Evolutionary conservation across 2,888 invertebrate genomes (phyloP).

Genomic region (Brachypterus glaber): DNA sequence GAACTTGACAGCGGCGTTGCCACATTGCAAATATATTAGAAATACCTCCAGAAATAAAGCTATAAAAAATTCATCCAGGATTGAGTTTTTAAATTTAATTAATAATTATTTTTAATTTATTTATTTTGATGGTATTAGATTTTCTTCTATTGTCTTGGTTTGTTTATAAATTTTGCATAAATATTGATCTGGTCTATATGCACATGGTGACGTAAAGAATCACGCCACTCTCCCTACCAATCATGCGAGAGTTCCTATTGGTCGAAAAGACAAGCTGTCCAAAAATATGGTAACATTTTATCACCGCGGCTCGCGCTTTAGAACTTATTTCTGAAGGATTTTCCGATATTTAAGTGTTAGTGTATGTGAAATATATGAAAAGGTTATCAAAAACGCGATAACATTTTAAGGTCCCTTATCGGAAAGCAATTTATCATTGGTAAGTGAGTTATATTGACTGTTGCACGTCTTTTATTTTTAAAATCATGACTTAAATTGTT

Average conservation of each 20-base stretch:
- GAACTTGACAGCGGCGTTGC: too few relatives aligned
- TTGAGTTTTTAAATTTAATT: too few relatives aligned
- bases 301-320: conserved; percentile 11
- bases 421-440: not conserved
- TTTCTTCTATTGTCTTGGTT: not conserved
- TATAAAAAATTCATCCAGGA: too few relatives aligned
- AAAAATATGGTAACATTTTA: conserved; percentile 24
- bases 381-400: not conserved
- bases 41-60: too few relatives aligned
- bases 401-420: not conserved
- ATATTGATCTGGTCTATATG: conserved; percentile 19
- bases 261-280: conserved; percentile 16
- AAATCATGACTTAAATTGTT: too few relatives aligned
- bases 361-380: conserved; percentile 6
- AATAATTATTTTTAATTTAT: too few relatives aligned
- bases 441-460: too few relatives aligned
- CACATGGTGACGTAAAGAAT: conserved; percentile 22
- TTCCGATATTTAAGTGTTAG: conserved; percentile 11
- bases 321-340: not conserved
- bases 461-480: too few relatives aligned
- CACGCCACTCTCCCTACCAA: conserved; percentile 22
- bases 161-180: conserved; percentile 5
- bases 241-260: conserved; percentile 14
- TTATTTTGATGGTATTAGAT: too few relatives aligned
- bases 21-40: too few relatives aligned